phyloP scores from a whole-genome alignment of 2,888 invertebrate species.

The Xylota segnis region DNA sequence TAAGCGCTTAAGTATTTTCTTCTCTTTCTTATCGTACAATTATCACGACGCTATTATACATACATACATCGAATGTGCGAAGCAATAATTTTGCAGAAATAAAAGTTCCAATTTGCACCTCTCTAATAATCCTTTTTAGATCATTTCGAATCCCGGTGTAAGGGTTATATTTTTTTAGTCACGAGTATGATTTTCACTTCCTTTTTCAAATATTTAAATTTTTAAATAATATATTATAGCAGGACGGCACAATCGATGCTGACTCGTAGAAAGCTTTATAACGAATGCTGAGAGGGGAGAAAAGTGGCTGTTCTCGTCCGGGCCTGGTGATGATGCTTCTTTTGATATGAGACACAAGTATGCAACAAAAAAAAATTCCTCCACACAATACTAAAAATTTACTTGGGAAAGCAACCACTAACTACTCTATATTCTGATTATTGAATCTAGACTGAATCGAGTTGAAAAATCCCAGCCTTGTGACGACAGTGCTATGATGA shows the following conservation, averaged over 20 bases:
- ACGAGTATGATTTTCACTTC: constrained; percentile 37
- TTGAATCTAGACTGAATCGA: constrained; percentile 76
- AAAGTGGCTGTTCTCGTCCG: constrained; percentile 72
- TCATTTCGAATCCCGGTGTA: background rate
- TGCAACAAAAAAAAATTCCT: constrained; percentile 73
- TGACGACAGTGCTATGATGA: constrained; percentile 72
- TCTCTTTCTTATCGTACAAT: constrained; percentile 38
- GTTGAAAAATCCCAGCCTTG: constrained; percentile 73
- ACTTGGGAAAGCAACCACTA: constrained; percentile 72
- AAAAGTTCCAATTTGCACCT: constrained; percentile 13
- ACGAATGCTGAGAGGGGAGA: constrained; percentile 78
- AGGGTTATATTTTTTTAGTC: constrained; percentile 16
- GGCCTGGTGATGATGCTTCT: constrained; percentile 79
- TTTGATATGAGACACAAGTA: constrained; percentile 70
- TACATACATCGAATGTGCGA: constrained; percentile 39
- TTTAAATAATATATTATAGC: constrained; percentile 56
- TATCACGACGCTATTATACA: constrained; percentile 56
- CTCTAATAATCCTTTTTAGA: constrained; percentile 20
- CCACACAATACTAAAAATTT: constrained; percentile 71
- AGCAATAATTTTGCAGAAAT: constrained; percentile 14
- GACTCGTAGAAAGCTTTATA: constrained; percentile 81
- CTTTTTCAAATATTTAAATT: constrained; percentile 37
- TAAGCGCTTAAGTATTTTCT: constrained; percentile 35
- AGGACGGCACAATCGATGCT: constrained; percentile 82
- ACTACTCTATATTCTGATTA: constrained; percentile 74